Conservation (phyloP, 2,888 invertebrate genomes). For the Ligdia adustata region DNA sequence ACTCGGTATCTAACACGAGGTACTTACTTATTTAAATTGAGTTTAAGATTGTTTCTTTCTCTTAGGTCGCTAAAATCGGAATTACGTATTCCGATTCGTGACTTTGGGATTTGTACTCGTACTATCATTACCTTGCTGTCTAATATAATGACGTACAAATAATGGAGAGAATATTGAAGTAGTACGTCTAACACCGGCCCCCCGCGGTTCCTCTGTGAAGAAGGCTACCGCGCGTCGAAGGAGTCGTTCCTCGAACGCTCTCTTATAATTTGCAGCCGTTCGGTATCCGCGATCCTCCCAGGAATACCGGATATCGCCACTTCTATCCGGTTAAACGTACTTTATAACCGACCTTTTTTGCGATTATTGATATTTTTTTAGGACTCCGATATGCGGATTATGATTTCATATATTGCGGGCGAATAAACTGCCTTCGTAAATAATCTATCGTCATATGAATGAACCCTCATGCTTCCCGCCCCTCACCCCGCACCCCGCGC, state of each 20-base stretch:
- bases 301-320: constrained; percentile 50
- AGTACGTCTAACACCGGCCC: no score
- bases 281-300: constrained; percentile 58
- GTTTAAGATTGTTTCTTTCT: background rate
- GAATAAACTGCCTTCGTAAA: constrained; percentile 28
- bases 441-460: constrained; percentile 34
- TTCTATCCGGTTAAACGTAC: constrained; percentile 52
- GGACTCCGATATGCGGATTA: constrained; percentile 37
- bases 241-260: constrained; percentile 69
- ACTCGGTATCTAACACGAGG: background rate
- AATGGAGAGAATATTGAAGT: no score
- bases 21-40: background rate
- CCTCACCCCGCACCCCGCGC: no score
- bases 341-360: constrained; percentile 51
- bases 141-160: no score
- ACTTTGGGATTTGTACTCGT: no score
- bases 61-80: no score
- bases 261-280: constrained; percentile 72
- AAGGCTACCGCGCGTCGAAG: constrained; percentile 75
- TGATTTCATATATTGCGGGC: constrained; percentile 27
- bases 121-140: no score
- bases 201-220: no score
- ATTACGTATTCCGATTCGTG: no score
- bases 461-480: no score
- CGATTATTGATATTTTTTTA: constrained; percentile 54